A percentile compares a stretch with the other conserved stretches of the same genome.
Conservation (phyloP, 2,113 vertebrate species). For the Nothocercus nigrocapillus region DNA sequence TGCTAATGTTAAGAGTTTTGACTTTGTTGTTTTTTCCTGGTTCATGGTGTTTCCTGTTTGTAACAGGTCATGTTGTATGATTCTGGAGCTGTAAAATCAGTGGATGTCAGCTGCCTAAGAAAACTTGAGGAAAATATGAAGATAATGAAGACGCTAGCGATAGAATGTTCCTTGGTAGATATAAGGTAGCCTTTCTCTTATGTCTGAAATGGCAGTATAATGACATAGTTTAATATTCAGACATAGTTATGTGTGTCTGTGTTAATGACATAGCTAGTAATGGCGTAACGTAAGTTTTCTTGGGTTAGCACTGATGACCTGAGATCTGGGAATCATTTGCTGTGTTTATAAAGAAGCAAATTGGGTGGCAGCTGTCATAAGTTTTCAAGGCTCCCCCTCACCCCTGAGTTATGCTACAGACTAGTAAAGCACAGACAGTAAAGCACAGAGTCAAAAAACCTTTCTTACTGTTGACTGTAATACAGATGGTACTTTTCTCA, state of each 20-base stretch:
- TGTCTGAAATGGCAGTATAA: not conserved
- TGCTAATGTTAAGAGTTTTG: not conserved
- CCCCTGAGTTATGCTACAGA: not conserved
- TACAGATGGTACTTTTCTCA: not conserved
- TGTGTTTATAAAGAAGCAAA: not conserved
- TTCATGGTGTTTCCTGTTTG: not conserved
- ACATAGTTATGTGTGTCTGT: too few species aligned
- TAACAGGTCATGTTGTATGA: conserved; percentile 89
- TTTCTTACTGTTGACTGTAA: not conserved
- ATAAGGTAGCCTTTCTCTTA: conserved; percentile 83
- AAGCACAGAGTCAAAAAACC: not conserved
- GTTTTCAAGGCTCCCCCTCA: not conserved
- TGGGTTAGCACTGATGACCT: not conserved
- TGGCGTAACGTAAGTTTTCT: not conserved
- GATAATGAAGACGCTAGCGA: conserved; percentile 72
- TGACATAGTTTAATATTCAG: too few species aligned
- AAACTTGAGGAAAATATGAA: conserved; percentile 79
- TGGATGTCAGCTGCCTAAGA: conserved; percentile 80
- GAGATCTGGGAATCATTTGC: not conserved
- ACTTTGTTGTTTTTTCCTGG: fast-evolving
- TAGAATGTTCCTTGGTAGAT: conserved; percentile 86
- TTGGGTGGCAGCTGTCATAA: not conserved
- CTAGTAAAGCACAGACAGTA: not conserved
- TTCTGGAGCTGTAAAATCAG: conserved; percentile 80
- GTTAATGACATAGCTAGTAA: not conserved